A percentile compares a stretch with the other conserved stretches of the same genome.
Evolutionary conservation across 2,113 vertebrate genomes (phyloP).

Genomic region (Aleadryas rufinucha): DNA sequence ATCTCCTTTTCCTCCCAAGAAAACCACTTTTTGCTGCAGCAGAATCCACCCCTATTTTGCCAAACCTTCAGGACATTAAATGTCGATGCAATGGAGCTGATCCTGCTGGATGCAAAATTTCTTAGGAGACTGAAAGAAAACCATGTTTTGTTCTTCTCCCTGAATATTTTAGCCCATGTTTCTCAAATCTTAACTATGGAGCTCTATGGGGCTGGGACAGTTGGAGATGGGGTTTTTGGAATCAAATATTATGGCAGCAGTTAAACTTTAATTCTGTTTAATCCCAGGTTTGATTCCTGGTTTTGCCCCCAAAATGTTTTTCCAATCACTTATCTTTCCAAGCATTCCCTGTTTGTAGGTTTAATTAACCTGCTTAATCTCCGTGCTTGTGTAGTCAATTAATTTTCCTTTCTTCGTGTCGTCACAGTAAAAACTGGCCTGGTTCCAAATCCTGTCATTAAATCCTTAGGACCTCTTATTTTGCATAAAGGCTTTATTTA

Average conservation of each 20-base stretch:
- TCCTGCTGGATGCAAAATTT: not conserved
- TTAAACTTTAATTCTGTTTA: not conserved
- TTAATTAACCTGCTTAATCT: constrained; percentile 54
- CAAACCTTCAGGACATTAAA: not conserved
- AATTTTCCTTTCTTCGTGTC: not conserved
- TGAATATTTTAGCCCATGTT: not conserved
- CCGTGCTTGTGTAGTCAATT: not conserved
- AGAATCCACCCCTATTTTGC: not conserved
- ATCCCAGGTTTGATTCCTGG: not conserved
- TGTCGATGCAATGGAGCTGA: not conserved
- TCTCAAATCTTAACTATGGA: not conserved
- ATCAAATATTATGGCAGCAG: not conserved
- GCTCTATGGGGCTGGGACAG: not conserved
- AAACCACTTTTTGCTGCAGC: not conserved
- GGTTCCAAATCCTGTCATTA: not conserved
- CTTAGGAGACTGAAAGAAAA: not conserved
- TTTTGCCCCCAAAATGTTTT: constrained; percentile 7
- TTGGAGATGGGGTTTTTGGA: not conserved
- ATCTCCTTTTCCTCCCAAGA: not conserved
- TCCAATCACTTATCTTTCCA: constrained; percentile 17
- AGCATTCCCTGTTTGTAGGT: not conserved
- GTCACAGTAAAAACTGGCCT: not conserved
- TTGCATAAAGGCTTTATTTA: constrained; percentile 9
- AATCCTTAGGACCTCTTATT: not conserved
- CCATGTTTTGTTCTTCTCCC: not conserved